These are phyloP conservation scores for Stomatorhinus ivindoensis DNA, from an alignment of 2,113 vertebrate genomes.

Conservation along the genomic window DNA sequence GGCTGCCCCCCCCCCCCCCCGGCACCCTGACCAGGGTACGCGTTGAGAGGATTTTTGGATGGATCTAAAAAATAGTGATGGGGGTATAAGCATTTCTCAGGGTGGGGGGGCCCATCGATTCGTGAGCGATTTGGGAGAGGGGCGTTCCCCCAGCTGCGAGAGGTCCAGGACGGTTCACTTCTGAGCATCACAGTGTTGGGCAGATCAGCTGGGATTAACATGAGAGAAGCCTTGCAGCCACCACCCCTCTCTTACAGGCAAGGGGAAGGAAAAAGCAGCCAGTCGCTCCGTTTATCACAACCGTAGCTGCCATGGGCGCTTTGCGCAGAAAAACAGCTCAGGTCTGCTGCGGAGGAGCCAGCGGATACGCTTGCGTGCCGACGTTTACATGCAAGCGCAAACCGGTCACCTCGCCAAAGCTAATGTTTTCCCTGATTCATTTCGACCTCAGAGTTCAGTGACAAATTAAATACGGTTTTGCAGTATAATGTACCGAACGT, in stretches of 20 bases:
- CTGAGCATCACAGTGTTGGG: neutral
- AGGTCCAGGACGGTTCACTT: neutral
- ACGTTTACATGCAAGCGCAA: neutral
- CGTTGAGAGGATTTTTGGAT: neutral
- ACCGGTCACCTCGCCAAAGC: neutral
- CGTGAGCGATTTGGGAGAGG: neutral
- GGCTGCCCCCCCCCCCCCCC: neutral
- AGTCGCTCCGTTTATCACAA: neutral
- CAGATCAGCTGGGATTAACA: neutral
- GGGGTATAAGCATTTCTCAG: neutral
- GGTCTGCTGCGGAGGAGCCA: neutral
- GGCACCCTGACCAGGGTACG: neutral
- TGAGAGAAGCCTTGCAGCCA: neutral
- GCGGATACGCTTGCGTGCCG: too few species aligned
- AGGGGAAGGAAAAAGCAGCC: neutral
- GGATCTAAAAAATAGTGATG: neutral
- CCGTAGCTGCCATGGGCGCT: neutral
- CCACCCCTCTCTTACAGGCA: neutral
- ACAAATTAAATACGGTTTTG: conserved; percentile 2
- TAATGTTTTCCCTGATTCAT: neutral
- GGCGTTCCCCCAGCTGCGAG: neutral
- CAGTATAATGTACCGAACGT: neutral
- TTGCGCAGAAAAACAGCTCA: neutral
- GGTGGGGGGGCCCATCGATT: neutral
- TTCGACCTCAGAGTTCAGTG: neutral